Percentiles rank a stretch among this genome's conserved stretches.
phyloP scores from a whole-genome alignment of 2,113 vertebrate species.

The Symphodus melops region DNA sequence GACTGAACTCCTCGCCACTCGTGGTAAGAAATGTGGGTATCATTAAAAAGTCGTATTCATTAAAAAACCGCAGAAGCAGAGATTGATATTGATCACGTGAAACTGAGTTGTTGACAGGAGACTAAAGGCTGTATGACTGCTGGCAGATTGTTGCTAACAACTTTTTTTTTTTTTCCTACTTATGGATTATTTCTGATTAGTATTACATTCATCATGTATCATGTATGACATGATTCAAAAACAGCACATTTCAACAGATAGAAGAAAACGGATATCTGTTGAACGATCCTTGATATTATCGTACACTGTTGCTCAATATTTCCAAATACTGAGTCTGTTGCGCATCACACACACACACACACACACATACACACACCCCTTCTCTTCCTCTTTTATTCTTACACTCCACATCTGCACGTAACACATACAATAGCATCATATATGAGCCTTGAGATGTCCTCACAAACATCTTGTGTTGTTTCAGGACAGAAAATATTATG shows the following conservation, averaged over 20 bases:
- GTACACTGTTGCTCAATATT: background rate
- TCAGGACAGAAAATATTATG: no score
- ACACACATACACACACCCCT: no score
- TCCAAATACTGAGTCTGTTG: background rate
- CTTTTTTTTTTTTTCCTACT: background rate
- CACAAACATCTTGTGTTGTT: no score
- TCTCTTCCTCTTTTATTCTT: conserved; percentile 2
- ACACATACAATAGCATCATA: background rate
- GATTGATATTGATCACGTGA: background rate
- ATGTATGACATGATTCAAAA: no score
- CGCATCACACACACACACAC: no score
- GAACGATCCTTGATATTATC: no score
- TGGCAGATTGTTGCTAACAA: conserved; percentile 1
- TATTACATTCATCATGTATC: no score
- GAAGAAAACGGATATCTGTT: no score
- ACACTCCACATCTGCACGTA: background rate
- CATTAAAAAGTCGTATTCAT: background rate
- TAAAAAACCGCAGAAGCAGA: background rate
- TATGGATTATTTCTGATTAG: no score
- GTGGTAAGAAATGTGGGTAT: background rate
- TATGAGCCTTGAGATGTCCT: background rate
- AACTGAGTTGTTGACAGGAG: background rate
- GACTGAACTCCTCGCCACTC: background rate
- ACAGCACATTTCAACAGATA: no score
- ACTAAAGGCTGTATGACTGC: background rate